A percentile compares a stretch with the other conserved stretches of the same genome.
These are phyloP conservation scores for Sigmodon hispidus DNA, from an alignment of 2,113 vertebrate genomes.

Conservation along the genomic window DNA sequence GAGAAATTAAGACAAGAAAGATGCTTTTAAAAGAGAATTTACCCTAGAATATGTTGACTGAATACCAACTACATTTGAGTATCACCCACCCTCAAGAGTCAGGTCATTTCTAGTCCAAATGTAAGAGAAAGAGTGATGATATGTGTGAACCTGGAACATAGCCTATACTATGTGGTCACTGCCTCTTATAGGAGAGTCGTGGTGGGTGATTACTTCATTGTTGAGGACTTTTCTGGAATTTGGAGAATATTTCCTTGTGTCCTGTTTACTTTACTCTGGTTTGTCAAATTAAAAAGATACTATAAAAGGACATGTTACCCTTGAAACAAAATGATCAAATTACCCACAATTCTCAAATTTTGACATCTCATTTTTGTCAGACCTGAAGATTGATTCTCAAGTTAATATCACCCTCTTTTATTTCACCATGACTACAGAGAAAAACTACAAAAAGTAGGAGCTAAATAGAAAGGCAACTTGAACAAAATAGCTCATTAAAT, in stretches of 20 bases:
- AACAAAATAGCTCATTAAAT: not conserved
- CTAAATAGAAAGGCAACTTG: not conserved
- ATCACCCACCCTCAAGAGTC: not conserved
- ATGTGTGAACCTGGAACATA: not conserved
- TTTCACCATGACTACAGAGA: not conserved
- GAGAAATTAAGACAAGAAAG: not conserved
- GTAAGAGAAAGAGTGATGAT: not conserved
- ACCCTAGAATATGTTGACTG: not conserved
- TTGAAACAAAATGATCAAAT: not conserved
- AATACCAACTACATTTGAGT: not conserved
- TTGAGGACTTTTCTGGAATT: not conserved
- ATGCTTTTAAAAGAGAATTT: slow-evolving; percentile 38
- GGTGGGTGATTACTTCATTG: not conserved
- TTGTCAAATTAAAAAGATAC: not conserved
- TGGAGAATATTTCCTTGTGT: not conserved
- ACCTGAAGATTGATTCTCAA: not conserved
- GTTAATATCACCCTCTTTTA: not conserved
- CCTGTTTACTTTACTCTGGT: not conserved
- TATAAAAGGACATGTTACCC: not conserved
- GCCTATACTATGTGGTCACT: not conserved
- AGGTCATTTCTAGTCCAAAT: not conserved
- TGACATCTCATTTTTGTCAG: not conserved
- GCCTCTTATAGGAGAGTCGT: not conserved
- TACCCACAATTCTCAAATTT: not conserved
- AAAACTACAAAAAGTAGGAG: not conserved